Conservation (phyloP, 2,113 vertebrate genomes). For the Cichladusa arquata region DNA sequence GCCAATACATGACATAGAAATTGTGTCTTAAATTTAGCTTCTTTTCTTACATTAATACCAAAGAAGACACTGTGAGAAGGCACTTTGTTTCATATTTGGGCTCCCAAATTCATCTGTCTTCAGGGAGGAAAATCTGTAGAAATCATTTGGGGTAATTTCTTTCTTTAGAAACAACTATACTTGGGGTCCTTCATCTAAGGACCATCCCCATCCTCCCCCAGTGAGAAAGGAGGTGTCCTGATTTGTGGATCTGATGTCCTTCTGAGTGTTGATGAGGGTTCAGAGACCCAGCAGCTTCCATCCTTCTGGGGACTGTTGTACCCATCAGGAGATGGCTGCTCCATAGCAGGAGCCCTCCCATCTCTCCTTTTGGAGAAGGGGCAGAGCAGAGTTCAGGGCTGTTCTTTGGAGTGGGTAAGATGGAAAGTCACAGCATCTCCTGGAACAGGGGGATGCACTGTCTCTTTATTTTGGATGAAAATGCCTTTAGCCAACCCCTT, state of each 20-base stretch:
- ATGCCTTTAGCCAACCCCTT: neutral
- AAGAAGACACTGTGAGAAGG: neutral
- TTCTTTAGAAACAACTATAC: neutral
- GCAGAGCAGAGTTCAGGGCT: neutral
- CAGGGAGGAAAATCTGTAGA: neutral
- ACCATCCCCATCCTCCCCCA: neutral
- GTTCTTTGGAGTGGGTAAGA: neutral
- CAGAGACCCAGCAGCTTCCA: neutral
- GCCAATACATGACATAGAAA: neutral
- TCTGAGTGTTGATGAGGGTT: neutral
- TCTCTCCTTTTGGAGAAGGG: neutral
- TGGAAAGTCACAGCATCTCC: neutral
- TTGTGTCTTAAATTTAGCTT: neutral
- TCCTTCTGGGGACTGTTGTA: accelerated
- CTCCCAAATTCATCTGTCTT: neutral
- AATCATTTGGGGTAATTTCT: neutral
- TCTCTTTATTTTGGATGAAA: neutral
- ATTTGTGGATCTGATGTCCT: neutral
- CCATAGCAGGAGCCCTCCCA: neutral
- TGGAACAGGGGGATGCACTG: neutral
- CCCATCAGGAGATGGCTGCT: neutral
- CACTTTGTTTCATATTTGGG: neutral
- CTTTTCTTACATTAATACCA: neutral
- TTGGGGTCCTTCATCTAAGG: neutral
- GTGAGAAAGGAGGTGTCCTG: neutral